phyloP scores from a whole-genome alignment of 1,140 invertebrate genomes.

The Thrips palmi region DNA sequence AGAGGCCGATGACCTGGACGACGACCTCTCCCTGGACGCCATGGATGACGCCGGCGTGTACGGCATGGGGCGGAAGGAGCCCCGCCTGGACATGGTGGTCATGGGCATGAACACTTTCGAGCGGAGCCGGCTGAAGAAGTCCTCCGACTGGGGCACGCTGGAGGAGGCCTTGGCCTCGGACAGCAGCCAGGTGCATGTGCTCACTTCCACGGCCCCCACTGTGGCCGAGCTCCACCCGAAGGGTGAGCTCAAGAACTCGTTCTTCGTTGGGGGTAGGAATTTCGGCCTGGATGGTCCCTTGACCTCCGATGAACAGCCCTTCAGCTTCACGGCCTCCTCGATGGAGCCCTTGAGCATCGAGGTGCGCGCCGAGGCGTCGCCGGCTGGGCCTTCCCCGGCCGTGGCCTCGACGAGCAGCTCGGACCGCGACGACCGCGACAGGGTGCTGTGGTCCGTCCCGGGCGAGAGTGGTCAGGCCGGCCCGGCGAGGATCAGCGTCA shows the following conservation, averaged over 20 bases:
- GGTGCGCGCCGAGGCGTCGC: no score
- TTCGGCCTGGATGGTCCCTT: constrained; percentile 8
- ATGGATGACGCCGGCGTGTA: constrained; percentile 19
- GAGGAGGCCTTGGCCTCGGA: constrained; percentile 53
- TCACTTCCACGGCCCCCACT: neutral
- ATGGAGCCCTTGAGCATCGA: no score
- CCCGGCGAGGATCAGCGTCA: no score
- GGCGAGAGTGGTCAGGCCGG: no score
- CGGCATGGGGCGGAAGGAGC: constrained; percentile 41
- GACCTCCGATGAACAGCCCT: constrained; percentile 14
- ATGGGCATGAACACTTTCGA: constrained; percentile 45
- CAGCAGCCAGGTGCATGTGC: constrained; percentile 6
- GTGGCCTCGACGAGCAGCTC: no score
- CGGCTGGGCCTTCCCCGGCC: no score
- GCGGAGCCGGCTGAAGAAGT: constrained; percentile 45
- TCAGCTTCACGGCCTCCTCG: neutral
- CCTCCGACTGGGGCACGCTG: constrained; percentile 52
- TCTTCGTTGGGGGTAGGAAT: constrained; percentile 13
- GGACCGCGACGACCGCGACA: no score
- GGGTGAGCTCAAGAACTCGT: constrained; percentile 13
- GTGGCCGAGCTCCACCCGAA: constrained; percentile 3
- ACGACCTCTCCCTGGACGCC: constrained; percentile 16
- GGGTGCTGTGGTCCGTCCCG: no score
- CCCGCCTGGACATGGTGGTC: constrained; percentile 32
- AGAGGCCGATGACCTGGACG: constrained; percentile 24